Base-by-base conservation (phyloP, 2,888 invertebrate genomes). In the Sepioteuthis lessoniana region DNA sequence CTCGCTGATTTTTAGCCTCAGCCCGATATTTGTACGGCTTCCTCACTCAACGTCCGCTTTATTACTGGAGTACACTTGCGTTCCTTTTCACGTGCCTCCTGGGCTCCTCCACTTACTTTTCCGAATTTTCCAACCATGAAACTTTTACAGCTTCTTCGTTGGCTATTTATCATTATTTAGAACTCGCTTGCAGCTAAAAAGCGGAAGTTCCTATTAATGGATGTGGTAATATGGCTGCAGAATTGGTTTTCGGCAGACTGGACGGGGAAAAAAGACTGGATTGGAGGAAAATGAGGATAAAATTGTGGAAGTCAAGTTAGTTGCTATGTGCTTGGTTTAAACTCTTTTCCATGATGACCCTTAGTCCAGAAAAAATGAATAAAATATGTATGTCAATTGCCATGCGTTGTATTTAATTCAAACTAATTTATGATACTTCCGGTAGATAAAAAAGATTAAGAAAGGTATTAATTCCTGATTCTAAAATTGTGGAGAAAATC, bases 131-230 rank as follows among this genome's bases (percentile, higher is more conserved):
- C 76, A 76, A 76, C 76, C 76, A 76, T 76, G 76, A n/a, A 76
- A 76, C 76, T 76, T 76, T 16, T 76, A 76, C 76, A 76, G 76
- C 76, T 76, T 76, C 76, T n/a, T 35, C n/a, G 76, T 76, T 76
- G 76, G 76, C 76, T 76, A 76, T 76, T 76, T 76, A n/a, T 76
- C 76, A 76, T 76, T 76, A 76, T 76, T 76, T 35, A n/a, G 76
- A 76, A n/a, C 35, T 76, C 76, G 76, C 76, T 76, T 76, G 76
- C 76, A 76, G 76, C 76, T n/a, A n/a, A 76, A 76, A 76, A n/a
- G 76, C 76, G 76, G 76, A 76, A 76, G 76, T 76, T 76, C n/a
- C 76, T 16, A 76, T 76, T 76, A 76, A 35, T 76, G 76, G 16
- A 76, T n/a, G 76, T 35, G 76, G 76, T 76, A 76, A n/a, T 76